Evolutionary conservation across 2,113 vertebrate genomes (phyloP).

Genomic region (Cyphomyrus discorhynchus): DNA sequence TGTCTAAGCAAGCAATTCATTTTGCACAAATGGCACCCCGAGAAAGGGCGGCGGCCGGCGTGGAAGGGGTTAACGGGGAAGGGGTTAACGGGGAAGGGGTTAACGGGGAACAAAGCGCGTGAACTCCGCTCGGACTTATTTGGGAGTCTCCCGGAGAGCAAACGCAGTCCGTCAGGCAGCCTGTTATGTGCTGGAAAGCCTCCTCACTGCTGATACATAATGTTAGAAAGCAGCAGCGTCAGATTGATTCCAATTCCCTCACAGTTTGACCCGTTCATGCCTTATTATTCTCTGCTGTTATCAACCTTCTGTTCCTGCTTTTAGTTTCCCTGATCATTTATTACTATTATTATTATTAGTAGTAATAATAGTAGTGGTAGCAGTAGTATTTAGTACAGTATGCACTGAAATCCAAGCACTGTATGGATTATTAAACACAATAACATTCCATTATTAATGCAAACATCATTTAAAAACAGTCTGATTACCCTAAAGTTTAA

Average conservation of each 20-base stretch:
- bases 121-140: neutral
- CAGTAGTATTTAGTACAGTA: neutral
- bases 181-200: constrained; percentile 54
- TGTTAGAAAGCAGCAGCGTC: neutral
- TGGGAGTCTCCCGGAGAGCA: neutral
- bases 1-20: constrained; percentile 99
- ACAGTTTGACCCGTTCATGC: neutral
- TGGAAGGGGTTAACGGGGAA: constrained; percentile 84
- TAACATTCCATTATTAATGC: neutral
- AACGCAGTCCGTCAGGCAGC: constrained; percentile 50
- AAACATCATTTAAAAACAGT: neutral
- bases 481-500: neutral
- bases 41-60: constrained; percentile 66
- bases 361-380: neutral
- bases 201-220: neutral
- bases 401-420: neutral
- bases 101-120: constrained; percentile 70
- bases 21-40: constrained; percentile 96
- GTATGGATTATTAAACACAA: neutral
- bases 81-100: too few species aligned
- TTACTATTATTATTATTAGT: neutral
- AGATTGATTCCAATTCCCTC: neutral
- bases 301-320: neutral
- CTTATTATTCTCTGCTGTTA: neutral
- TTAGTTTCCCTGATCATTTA: neutral